phyloP scores from a whole-genome alignment of 2,888 invertebrate genomes.

The Synergus itoensis region DNA sequence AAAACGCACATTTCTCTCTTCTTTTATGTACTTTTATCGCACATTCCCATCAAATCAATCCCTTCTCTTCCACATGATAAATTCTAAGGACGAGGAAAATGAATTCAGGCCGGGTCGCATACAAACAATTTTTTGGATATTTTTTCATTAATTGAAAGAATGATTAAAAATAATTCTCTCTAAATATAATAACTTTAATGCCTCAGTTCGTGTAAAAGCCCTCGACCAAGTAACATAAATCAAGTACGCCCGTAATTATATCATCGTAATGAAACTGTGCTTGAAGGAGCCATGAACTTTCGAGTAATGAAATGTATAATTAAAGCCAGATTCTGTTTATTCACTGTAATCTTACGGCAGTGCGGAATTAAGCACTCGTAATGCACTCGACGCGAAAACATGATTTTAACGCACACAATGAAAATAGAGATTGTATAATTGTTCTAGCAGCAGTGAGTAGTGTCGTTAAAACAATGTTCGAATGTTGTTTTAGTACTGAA shows the following conservation, averaged over 20 bases:
- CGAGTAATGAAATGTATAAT: not conserved
- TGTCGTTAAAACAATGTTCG: too few species aligned
- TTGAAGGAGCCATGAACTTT: not conserved
- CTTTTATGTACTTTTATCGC: conserved; percentile 42
- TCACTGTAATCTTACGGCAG: not conserved
- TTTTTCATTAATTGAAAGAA: too few species aligned
- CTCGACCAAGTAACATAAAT: not conserved
- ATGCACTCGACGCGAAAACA: not conserved
- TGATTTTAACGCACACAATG: not conserved
- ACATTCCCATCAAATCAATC: conserved; percentile 50
- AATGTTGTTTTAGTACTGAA: not conserved
- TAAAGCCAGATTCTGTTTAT: not conserved
- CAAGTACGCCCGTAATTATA: not conserved
- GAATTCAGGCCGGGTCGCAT: too few species aligned
- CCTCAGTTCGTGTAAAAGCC: not conserved
- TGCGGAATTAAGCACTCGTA: not conserved
- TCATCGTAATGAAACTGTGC: not conserved
- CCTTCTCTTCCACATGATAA: conserved; percentile 25
- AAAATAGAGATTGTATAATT: conserved; percentile 1
- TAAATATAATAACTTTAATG: not conserved
- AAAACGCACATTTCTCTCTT: not conserved
- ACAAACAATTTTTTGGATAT: too few species aligned
- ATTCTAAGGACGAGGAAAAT: too few species aligned
- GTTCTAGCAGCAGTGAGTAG: too few species aligned
- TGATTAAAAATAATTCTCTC: too few species aligned